Percentiles rank a stretch among this genome's conserved stretches.
These are phyloP conservation scores for Clangula hyemalis DNA, from an alignment of 2,797 vertebrate genomes.

Conservation along the genomic window DNA sequence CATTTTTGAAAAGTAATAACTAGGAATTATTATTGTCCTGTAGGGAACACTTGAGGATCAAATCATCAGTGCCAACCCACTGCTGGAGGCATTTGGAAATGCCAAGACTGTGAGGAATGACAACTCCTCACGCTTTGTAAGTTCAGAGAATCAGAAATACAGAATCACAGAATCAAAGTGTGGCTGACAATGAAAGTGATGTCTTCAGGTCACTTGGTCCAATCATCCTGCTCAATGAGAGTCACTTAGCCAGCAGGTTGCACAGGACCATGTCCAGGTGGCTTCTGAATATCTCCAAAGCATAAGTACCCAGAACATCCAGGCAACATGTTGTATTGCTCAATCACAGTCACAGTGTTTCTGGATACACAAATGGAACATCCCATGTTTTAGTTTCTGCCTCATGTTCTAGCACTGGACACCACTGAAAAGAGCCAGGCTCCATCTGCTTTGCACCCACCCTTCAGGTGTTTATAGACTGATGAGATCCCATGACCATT, in stretches of 20 bases:
- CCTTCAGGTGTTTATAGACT: too few species aligned
- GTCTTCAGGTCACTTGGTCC: too few species aligned
- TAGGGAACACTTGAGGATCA: slow-evolving; percentile 89
- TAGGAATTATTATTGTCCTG: not conserved
- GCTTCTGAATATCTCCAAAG: too few species aligned
- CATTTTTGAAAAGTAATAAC: slow-evolving; percentile 9
- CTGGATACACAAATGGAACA: not conserved
- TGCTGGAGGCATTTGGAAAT: slow-evolving; percentile 86
- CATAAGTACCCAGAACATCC: too few species aligned
- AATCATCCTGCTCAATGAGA: not conserved
- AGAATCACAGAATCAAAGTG: too few species aligned
- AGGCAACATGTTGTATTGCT: too few species aligned
- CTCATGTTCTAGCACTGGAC: not conserved
- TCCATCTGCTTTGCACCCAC: too few species aligned
- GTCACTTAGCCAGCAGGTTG: slow-evolving; percentile 34
- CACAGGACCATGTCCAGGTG: not conserved
- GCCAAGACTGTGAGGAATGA: slow-evolving; percentile 92
- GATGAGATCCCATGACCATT: too few species aligned
- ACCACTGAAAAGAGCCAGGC: too few species aligned
- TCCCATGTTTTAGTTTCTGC: too few species aligned
- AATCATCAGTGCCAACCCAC: slow-evolving; percentile 88
- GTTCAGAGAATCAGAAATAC: not conserved
- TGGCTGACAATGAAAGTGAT: too few species aligned
- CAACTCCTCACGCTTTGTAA: slow-evolving; percentile 89
- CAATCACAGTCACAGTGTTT: slow-evolving; percentile 51